A percentile compares a stretch with the other conserved stretches of the same genome.
phyloP scores from a whole-genome alignment of 1,140 invertebrate genomes.

The Pinna nobilis region DNA sequence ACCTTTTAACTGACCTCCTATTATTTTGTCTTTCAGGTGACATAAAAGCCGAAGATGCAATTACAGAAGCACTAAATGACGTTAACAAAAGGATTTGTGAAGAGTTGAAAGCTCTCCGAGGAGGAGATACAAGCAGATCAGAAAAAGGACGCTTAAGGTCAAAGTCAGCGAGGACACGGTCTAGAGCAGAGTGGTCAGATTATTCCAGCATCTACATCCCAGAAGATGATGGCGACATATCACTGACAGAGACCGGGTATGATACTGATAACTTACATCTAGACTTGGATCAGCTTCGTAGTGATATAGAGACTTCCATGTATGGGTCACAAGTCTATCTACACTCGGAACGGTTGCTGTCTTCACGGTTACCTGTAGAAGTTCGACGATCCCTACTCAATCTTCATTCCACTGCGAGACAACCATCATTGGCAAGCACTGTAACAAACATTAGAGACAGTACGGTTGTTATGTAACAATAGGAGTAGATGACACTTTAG shows the following conservation, averaged over 20 bases:
- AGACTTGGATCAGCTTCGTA: conserved; percentile 36
- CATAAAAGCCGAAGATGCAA: conserved; percentile 51
- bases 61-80: conserved; percentile 56
- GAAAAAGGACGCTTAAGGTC: conserved; percentile 24
- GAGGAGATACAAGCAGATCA: conserved; percentile 20
- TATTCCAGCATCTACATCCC: conserved; percentile 39
- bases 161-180: conserved; percentile 16
- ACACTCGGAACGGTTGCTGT: conserved; percentile 12
- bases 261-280: conserved; percentile 43
- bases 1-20: neutral
- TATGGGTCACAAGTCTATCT: conserved; percentile 35
- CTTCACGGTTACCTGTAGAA: neutral
- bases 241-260: conserved; percentile 45
- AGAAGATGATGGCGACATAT: conserved; percentile 43
- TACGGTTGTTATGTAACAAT: no score
- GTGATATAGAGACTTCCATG: conserved; percentile 39
- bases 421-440: no score
- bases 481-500: no score
- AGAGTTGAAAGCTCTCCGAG: conserved; percentile 20
- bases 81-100: conserved; percentile 46
- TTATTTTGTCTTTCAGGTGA: conserved; percentile 40
- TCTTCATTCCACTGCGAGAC: conserved; percentile 18
- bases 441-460: no score
- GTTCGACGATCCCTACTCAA: neutral
- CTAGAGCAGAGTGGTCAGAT: conserved; percentile 39